phyloP scores from a whole-genome alignment of 2,888 invertebrate species.

The Allacma fusca region DNA sequence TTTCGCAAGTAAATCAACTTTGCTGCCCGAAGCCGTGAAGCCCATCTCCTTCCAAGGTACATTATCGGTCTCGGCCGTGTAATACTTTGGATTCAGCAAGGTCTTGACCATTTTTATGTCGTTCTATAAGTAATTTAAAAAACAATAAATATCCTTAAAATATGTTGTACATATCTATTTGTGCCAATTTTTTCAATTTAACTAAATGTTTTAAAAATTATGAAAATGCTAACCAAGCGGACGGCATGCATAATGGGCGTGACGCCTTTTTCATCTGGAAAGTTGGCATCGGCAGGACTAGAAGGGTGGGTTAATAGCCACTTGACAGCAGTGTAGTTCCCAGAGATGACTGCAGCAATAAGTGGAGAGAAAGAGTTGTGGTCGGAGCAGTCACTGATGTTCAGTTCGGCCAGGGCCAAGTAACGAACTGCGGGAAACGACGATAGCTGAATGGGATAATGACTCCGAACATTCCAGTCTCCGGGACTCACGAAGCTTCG shows the following conservation, averaged over 20 bases:
- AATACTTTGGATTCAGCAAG: slow-evolving; percentile 49
- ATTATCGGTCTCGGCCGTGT: slow-evolving; percentile 46
- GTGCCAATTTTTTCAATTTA: too few relatives aligned
- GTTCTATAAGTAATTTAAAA: slow-evolving; percentile 45
- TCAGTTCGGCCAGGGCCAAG: background rate
- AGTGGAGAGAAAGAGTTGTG: slow-evolving; percentile 46
- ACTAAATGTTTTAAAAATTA: too few relatives aligned
- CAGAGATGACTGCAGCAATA: slow-evolving; percentile 52
- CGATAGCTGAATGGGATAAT: slow-evolving; percentile 51
- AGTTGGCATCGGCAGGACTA: slow-evolving; percentile 48
- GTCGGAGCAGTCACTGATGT: background rate
- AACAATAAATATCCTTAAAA: too few relatives aligned
- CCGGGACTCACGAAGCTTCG: background rate
- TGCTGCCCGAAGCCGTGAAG: background rate
- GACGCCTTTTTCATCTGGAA: slow-evolving; percentile 51
- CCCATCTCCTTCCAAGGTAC: slow-evolving; percentile 35
- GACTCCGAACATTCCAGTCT: background rate
- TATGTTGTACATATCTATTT: too few relatives aligned
- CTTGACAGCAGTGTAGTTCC: slow-evolving; percentile 51
- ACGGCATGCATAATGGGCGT: slow-evolving; percentile 60
- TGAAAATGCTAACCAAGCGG: slow-evolving; percentile 38
- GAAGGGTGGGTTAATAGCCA: slow-evolving; percentile 51
- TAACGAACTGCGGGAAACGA: slow-evolving; percentile 47
- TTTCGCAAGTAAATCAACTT: slow-evolving; percentile 34
- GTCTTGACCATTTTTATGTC: slow-evolving; percentile 58